These are phyloP conservation scores for Triplophysa bombifrons DNA, from an alignment of 2,797 vertebrate species.

Conservation along the genomic window DNA sequence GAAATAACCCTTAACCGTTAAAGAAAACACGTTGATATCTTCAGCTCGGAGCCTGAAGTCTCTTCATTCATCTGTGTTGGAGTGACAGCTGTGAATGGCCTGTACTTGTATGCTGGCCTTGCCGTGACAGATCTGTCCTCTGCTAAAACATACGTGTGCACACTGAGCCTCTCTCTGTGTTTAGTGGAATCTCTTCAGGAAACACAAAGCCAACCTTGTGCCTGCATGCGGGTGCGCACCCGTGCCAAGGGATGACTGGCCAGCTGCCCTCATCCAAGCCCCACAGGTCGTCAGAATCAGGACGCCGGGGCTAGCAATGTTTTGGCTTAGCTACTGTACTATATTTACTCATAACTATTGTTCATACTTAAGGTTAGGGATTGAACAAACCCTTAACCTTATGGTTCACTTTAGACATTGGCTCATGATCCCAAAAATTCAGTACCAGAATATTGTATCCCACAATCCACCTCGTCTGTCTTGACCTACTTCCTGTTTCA, in stretches of 20 bases:
- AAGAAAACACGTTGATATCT: neutral
- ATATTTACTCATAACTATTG: neutral
- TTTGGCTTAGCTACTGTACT: neutral
- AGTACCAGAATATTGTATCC: neutral
- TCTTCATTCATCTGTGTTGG: neutral
- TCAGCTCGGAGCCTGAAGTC: neutral
- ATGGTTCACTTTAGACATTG: too few species aligned
- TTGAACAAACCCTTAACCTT: neutral
- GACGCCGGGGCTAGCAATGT: neutral
- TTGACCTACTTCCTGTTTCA: neutral
- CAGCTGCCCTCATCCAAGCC: neutral
- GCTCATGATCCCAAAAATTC: neutral
- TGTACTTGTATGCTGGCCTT: too few species aligned
- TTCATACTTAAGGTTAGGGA: neutral
- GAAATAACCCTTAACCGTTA: too few species aligned
- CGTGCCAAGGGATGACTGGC: neutral
- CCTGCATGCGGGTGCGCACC: neutral
- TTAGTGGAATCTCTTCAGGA: neutral
- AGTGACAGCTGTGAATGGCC: neutral
- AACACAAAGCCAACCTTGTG: slow-evolving; percentile 1
- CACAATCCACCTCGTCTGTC: neutral
- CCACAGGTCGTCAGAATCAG: neutral
- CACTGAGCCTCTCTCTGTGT: neutral
- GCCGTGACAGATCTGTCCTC: neutral
- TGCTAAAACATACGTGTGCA: neutral